phyloP scores from a whole-genome alignment of 2,888 invertebrate genomes.

The Cenopis cana region DNA sequence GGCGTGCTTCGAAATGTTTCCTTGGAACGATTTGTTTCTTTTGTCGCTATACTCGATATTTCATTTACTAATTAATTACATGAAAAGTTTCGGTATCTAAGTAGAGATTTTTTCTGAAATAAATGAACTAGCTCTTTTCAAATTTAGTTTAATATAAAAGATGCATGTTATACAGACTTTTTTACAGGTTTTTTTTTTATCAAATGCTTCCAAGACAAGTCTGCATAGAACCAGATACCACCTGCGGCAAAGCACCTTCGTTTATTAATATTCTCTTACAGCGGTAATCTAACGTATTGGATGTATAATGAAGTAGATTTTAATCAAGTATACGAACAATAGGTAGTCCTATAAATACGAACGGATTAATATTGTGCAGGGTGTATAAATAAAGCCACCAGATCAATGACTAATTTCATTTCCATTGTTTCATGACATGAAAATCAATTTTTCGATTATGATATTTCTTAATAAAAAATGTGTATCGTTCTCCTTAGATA shows the following conservation, averaged over 20 bases:
- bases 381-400: background rate
- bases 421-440: background rate
- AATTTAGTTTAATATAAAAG: no score
- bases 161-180: no score
- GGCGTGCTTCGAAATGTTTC: slow-evolving; percentile 32
- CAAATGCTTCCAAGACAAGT: background rate
- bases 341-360: background rate
- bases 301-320: background rate
- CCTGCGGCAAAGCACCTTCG: slow-evolving; percentile 7
- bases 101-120: no score
- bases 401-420: background rate
- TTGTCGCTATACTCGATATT: background rate
- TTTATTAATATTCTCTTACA: background rate
- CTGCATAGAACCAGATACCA: slow-evolving; percentile 1
- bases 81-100: no score
- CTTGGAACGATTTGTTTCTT: slow-evolving; percentile 14
- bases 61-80: no score
- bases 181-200: no score
- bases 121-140: no score
- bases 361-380: background rate
- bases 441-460: background rate
- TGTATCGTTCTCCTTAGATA: slow-evolving; percentile 14
- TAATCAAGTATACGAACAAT: background rate
- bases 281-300: background rate
- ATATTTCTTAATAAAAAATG: background rate